Percentiles rank a stretch among this genome's conserved stretches.
Conservation (phyloP, 2,113 vertebrate genomes). For the Ceratotherium simum region DNA sequence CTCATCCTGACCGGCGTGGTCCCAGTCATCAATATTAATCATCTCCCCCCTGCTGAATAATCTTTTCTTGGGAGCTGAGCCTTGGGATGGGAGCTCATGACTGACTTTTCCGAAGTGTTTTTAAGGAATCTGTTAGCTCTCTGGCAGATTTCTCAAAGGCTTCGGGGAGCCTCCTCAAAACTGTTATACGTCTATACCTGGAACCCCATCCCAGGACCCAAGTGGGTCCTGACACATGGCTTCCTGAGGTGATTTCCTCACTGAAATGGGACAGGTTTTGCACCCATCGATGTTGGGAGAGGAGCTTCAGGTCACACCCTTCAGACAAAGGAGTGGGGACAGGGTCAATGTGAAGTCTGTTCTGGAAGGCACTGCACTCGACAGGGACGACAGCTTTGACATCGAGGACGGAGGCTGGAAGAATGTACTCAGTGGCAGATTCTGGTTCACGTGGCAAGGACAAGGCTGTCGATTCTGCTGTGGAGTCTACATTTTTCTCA, state of each 20-base stretch:
- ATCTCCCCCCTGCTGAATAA: not conserved
- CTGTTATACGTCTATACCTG: not conserved
- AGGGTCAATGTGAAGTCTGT: not conserved
- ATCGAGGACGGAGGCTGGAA: not conserved
- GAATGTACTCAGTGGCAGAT: not conserved
- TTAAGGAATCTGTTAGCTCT: constrained; percentile 67
- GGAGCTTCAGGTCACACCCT: not conserved
- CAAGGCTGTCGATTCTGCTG: too few species aligned
- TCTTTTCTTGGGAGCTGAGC: not conserved
- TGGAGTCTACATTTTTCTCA: not conserved
- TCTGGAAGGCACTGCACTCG: not conserved
- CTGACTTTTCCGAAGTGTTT: constrained; percentile 55
- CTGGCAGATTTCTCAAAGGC: constrained; percentile 57
- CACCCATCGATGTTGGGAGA: not conserved
- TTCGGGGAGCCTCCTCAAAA: constrained; percentile 8
- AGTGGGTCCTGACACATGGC: not conserved
- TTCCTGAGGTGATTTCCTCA: constrained; percentile 53
- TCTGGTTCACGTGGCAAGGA: not conserved
- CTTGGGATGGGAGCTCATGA: not conserved
- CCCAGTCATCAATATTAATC: not conserved
- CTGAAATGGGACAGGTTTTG: not conserved
- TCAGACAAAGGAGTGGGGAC: not conserved
- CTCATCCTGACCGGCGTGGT: not conserved
- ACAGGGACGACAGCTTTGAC: not conserved
- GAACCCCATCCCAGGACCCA: not conserved